Evolutionary conservation across 1,140 invertebrate species (phyloP).

Genomic region (Muscidifurax raptorellus): DNA sequence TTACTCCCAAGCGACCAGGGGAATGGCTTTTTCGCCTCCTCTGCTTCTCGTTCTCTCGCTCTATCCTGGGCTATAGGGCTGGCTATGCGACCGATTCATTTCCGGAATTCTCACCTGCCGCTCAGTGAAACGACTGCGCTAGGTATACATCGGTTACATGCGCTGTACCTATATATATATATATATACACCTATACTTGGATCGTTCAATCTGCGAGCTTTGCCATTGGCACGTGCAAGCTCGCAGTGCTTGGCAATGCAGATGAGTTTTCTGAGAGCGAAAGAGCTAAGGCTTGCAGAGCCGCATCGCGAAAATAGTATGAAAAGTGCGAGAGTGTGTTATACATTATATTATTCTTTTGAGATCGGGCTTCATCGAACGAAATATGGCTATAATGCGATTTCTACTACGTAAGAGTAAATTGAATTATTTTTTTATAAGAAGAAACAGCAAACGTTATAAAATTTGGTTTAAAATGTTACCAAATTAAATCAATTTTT

Average conservation of each 20-base stretch:
- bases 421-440: no score
- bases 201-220: conserved; percentile 6
- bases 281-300: neutral
- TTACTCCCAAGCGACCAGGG: conserved; percentile 60
- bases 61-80: conserved; percentile 49
- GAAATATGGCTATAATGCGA: no score
- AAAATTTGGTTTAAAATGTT: no score
- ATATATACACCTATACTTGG: neutral
- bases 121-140: conserved; percentile 50
- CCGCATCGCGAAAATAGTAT: neutral
- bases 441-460: no score
- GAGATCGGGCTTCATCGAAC: no score
- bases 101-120: conserved; percentile 57
- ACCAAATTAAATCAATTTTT: no score
- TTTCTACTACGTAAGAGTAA: no score
- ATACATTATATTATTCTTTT: neutral
- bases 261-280: neutral
- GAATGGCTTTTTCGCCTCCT: conserved; percentile 62
- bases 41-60: neutral
- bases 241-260: neutral
- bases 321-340: neutral
- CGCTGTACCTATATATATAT: neutral
- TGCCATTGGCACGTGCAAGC: conserved; percentile 14
- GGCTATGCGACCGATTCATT: conserved; percentile 64
- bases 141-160: neutral